These are phyloP conservation scores for Anguilla pacifica DNA, from an alignment of 2,797 vertebrate species.

Conservation along the genomic window DNA sequence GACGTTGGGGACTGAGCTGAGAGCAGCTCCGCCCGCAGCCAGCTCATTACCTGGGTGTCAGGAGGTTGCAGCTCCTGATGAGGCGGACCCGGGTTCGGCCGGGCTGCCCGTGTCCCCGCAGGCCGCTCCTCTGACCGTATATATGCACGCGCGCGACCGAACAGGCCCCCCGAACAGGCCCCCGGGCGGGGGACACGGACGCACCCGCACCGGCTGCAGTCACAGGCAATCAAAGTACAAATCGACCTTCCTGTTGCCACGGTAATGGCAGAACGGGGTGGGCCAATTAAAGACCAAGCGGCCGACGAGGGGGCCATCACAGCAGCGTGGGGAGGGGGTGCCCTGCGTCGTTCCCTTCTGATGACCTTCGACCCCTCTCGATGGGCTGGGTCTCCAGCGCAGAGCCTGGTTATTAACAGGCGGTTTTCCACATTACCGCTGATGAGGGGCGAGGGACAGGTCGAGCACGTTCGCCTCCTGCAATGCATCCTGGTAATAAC, in stretches of 20 bases:
- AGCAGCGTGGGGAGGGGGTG: not conserved
- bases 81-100: not conserved
- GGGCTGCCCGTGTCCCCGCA: not conserved
- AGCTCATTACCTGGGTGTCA: slow-evolving; percentile 27
- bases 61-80: slow-evolving; percentile 10
- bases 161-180: no score
- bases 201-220: not conserved
- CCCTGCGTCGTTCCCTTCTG: not conserved
- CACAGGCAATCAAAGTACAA: not conserved
- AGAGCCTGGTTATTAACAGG: not conserved
- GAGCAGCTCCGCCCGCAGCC: not conserved
- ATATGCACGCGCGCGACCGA: not conserved
- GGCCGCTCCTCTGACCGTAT: not conserved
- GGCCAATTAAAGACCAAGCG: not conserved
- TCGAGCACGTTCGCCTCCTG: slow-evolving; percentile 47
- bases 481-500: slow-evolving; percentile 54
- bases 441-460: slow-evolving; percentile 66
- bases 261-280: not conserved
- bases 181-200: no score
- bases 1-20: not conserved
- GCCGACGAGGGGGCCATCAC: not conserved
- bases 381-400: not conserved
- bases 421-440: slow-evolving; percentile 60
- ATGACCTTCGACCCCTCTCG: not conserved
- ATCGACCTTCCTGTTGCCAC: not conserved